These are phyloP conservation scores for Sardina pilchardus DNA, from an alignment of 2,113 vertebrate species.

Conservation along the genomic window DNA sequence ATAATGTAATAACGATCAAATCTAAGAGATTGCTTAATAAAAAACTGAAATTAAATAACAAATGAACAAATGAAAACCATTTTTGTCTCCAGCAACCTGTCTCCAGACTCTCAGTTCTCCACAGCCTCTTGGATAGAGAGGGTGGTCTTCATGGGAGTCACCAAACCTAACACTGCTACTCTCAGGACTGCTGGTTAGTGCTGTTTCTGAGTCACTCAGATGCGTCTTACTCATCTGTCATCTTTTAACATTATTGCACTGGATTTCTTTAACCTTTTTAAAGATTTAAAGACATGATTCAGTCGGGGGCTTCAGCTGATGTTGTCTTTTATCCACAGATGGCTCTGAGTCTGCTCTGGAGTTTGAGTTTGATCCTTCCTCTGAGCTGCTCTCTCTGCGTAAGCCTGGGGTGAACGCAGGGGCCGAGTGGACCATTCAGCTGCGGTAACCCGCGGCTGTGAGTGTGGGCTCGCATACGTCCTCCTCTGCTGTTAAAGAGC, in stretches of 20 bases:
- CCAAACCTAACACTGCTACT: slow-evolving; percentile 72
- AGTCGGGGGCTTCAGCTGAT: background rate
- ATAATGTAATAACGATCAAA: background rate
- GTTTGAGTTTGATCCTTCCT: slow-evolving; percentile 79
- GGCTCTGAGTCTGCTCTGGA: slow-evolving; percentile 71
- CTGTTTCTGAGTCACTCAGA: background rate
- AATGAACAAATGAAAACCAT: no score
- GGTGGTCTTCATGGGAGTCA: slow-evolving; percentile 79
- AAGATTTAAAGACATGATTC: background rate
- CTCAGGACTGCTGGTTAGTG: slow-evolving; percentile 76
- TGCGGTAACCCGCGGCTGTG: slow-evolving; percentile 70
- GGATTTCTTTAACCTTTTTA: background rate
- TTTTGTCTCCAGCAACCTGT: slow-evolving; percentile 69
- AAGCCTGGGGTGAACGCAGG: slow-evolving; percentile 82
- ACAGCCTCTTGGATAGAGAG: slow-evolving; percentile 82
- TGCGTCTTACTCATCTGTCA: background rate
- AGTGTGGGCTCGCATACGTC: background rate
- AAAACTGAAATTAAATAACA: no score
- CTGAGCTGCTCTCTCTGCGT: slow-evolving; percentile 79
- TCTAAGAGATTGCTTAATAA: background rate
- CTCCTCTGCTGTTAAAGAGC: background rate
- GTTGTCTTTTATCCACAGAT: slow-evolving; percentile 57
- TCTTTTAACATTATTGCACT: background rate
- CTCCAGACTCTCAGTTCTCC: slow-evolving; percentile 72
- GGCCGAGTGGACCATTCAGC: slow-evolving; percentile 77